Evolutionary conservation across 2,888 invertebrate genomes (phyloP), one percentile per base, ranked within the genome.

Genomic region (Microplitis deprimator): DNA sequence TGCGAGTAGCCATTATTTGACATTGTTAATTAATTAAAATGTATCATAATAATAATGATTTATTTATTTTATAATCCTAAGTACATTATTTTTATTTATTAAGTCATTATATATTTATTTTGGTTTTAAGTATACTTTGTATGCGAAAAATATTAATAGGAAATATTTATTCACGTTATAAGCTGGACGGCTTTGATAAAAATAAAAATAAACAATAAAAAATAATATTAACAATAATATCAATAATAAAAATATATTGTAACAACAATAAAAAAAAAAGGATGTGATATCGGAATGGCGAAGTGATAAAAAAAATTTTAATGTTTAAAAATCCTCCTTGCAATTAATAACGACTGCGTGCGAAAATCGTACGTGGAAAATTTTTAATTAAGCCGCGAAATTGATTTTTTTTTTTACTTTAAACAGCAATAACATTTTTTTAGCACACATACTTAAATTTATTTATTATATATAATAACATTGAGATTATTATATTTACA

Each of bases 171-270:
- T 87, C 87, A 84, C 86, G 86, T 87, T 88, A 40, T 65, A 89
- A 89, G 88, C 86, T 90, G 89, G 89, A 90, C 89, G 89, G 89
- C 89, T 89, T 86, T 89, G 88, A 89, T 89, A 84, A 89, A 89
- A 89, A 89, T 89, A 89, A 89, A 88, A 89, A 88, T 84, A 50
- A 50, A 50, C 50, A 50, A 50, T 50, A 50, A 13, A 13, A 50
- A 50, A 29, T 29, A 29, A 29, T 29, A 29, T 87, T 84, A 88
- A 83, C 86, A 84, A 59, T 85, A 86, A 82, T 79, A 50, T 50
- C 50, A 50, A 50, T 10, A 50, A 50, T 13, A 50, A 50, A 50
- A 13, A 50, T 29, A 50, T 10, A 50, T 50, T 13, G 3, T 13
- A 50, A 50, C 50, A 50, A 50, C 50, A 50, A 50, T 50, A 13